phyloP scores from a whole-genome alignment of 2,888 invertebrate genomes.

The Athalia cordata region DNA sequence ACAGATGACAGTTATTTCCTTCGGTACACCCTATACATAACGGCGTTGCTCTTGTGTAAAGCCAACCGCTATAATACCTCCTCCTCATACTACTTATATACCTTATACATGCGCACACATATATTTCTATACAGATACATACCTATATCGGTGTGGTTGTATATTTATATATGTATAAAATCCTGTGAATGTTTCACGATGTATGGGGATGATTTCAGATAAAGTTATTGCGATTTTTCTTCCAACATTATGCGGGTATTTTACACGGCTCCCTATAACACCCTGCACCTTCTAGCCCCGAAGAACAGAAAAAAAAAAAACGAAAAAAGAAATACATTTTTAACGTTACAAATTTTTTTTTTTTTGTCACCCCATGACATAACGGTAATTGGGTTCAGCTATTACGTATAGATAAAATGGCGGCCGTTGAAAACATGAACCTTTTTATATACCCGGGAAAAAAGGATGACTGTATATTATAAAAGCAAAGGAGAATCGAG shows the following conservation, averaged over 20 bases:
- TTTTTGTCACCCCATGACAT: not conserved
- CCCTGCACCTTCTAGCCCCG: not conserved
- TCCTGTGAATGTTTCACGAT: slow-evolving; percentile 71
- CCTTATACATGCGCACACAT: not conserved
- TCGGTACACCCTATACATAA: slow-evolving; percentile 72
- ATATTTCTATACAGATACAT: not conserved
- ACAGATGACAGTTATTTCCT: slow-evolving; percentile 75
- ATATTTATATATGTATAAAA: slow-evolving; percentile 2
- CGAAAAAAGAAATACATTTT: not conserved
- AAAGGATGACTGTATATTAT: no score
- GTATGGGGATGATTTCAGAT: slow-evolving; percentile 63
- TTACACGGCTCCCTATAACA: not conserved
- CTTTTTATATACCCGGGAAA: no score
- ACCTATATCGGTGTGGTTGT: not conserved
- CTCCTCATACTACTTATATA: not conserved
- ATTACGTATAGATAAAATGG: not conserved
- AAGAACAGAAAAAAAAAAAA: not conserved
- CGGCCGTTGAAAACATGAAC: no score
- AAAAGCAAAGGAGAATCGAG: no score
- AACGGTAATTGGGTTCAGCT: not conserved
- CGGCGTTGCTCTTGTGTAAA: slow-evolving; percentile 57
- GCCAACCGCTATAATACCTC: slow-evolving; percentile 60
- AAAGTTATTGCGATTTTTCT: slow-evolving; percentile 62
- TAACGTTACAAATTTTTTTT: not conserved
- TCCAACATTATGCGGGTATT: slow-evolving; percentile 53